Evolutionary conservation across 2,113 vertebrate genomes (phyloP).

Genomic region (Pelvicachromis taeniatus): DNA sequence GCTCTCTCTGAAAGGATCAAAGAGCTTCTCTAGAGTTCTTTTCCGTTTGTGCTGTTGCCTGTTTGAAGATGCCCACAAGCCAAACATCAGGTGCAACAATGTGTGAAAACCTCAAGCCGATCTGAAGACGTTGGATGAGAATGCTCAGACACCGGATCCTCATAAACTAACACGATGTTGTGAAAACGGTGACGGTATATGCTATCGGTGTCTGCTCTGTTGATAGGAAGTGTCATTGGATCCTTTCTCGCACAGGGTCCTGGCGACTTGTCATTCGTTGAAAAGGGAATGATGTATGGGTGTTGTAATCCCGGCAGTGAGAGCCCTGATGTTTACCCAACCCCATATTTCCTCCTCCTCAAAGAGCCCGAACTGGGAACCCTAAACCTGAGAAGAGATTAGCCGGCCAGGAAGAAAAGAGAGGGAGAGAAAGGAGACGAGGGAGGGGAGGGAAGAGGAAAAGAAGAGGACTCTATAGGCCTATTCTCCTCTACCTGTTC

Average conservation of each 20-base stretch:
- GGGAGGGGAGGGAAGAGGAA: conserved; percentile 22
- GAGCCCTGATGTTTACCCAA: conserved; percentile 77
- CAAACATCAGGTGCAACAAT: conserved; percentile 35
- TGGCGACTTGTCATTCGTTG: conserved; percentile 70
- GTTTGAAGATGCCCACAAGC: conserved; percentile 40
- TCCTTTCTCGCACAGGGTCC: conserved; percentile 56
- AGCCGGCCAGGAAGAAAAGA: conserved; percentile 62
- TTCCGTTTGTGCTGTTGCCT: conserved; percentile 17
- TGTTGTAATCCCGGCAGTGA: conserved; percentile 74
- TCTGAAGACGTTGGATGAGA: conserved; percentile 18
- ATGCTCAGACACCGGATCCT: conserved; percentile 31
- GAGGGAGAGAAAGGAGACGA: conserved; percentile 34
- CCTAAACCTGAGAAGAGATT: conserved; percentile 78
- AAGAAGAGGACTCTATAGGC: conserved; percentile 38
- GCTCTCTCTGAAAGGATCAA: conserved; percentile 34
- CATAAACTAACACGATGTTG: conserved; percentile 50
- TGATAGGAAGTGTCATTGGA: conserved; percentile 75
- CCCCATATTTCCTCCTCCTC: conserved; percentile 74
- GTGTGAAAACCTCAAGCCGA: conserved; percentile 29
- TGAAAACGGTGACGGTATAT: conserved; percentile 58
- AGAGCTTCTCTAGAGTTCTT: conserved; percentile 17
- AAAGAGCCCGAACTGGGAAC: conserved; percentile 69
- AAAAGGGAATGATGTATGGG: conserved; percentile 78
- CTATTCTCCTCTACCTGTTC: conserved; percentile 65
- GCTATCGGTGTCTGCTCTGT: conserved; percentile 53